These are phyloP conservation scores for Spinibarbus caldwelli DNA, from an alignment of 2,797 vertebrate species.

Conservation along the genomic window DNA sequence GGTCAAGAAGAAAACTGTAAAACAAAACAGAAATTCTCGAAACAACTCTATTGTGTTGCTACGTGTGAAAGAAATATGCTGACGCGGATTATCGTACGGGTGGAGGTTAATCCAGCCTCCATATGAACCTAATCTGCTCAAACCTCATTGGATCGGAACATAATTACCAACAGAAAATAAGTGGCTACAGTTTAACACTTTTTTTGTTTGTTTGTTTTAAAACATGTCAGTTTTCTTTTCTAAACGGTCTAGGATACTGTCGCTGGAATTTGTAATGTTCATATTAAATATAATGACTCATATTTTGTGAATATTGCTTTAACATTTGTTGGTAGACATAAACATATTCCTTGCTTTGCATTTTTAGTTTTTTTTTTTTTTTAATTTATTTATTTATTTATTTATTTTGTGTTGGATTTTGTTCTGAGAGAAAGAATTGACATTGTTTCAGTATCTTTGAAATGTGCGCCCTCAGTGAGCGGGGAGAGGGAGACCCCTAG, in stretches of 20 bases:
- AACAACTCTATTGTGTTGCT: neutral
- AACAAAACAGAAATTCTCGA: constrained; percentile 21
- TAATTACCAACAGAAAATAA: constrained; percentile 51
- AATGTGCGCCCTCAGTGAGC: neutral
- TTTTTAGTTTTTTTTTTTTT: too few relatives aligned
- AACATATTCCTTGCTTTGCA: neutral
- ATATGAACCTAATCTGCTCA: constrained; percentile 70
- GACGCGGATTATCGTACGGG: constrained; percentile 74
- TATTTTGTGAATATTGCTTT: neutral
- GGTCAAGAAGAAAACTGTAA: constrained; percentile 44
- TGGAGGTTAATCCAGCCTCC: constrained; percentile 75
- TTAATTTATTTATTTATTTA: too few relatives aligned
- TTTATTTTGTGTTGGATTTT: neutral
- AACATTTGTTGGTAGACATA: neutral
- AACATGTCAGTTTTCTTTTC: neutral
- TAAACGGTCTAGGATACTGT: neutral
- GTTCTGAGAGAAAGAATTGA: neutral
- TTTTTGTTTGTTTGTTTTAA: neutral
- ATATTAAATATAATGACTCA: neutral
- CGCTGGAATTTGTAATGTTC: neutral
- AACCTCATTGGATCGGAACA: constrained; percentile 62
- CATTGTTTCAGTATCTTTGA: neutral
- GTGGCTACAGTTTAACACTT: neutral
- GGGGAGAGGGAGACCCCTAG: constrained; percentile 1
- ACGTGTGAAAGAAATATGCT: constrained; percentile 70